A percentile compares a stretch with the other conserved stretches of the same genome.
Conservation (phyloP, 2,797 vertebrate genomes). For the Gallinago solitaria region DNA sequence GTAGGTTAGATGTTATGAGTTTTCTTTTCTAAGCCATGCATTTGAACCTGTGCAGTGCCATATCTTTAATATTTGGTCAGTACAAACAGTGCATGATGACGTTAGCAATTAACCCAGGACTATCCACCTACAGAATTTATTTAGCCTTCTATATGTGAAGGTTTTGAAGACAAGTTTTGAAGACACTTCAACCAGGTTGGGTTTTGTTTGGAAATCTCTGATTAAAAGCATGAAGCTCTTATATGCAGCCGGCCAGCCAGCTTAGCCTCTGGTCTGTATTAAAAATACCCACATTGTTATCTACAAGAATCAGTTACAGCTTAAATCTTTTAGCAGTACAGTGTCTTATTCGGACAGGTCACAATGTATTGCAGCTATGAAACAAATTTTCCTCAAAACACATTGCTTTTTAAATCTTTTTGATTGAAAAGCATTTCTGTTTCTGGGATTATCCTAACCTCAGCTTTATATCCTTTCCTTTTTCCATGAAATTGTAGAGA, state of each 20-base stretch:
- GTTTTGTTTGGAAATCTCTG: neutral
- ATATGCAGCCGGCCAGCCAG: neutral
- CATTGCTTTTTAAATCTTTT: neutral
- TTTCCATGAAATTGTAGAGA: neutral
- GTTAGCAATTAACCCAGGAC: neutral
- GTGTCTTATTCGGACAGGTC: neutral
- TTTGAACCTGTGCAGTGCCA: neutral
- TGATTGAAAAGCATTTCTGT: neutral
- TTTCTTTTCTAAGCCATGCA: neutral
- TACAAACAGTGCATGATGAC: neutral
- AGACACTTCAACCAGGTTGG: neutral
- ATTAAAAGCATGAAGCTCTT: neutral
- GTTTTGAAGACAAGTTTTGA: neutral
- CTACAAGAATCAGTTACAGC: neutral
- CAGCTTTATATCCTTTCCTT: neutral
- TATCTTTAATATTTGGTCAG: neutral
- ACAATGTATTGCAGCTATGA: neutral
- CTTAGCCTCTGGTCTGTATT: neutral
- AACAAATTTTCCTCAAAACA: neutral
- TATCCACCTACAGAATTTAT: neutral
- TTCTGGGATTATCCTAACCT: neutral
- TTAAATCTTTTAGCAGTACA: neutral
- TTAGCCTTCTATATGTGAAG: neutral
- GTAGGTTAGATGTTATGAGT: neutral
- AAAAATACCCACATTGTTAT: neutral